Percentiles rank a stretch among this genome's conserved stretches.
These are phyloP conservation scores for Sebastes fasciatus DNA, from an alignment of 2,113 vertebrate genomes.

Conservation along the genomic window DNA sequence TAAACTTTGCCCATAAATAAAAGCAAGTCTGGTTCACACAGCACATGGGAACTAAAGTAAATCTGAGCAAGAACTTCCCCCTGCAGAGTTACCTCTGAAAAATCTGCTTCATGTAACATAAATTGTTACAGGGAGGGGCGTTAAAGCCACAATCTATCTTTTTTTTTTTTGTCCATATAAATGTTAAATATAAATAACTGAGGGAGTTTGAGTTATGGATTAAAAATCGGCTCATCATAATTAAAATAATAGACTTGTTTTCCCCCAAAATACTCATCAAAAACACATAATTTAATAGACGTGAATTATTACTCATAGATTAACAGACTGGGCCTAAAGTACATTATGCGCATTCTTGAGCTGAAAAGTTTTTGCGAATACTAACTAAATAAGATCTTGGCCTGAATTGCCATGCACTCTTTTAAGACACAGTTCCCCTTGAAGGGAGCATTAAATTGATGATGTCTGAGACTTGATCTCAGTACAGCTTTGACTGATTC, in stretches of 20 bases:
- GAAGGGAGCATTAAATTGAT: conserved; percentile 54
- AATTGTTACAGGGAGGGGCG: conserved; percentile 47
- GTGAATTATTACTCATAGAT: not conserved
- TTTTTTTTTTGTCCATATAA: not conserved
- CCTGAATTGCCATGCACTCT: conserved; percentile 41
- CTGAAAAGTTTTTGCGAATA: conserved; percentile 36
- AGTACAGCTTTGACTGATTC: conserved; percentile 57
- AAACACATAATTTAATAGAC: not conserved
- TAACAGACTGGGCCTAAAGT: not conserved
- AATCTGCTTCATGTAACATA: conserved; percentile 56
- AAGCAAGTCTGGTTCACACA: conserved; percentile 26
- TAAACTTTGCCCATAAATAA: conserved; percentile 69
- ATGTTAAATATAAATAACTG: conserved; percentile 36
- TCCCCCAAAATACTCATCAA: not conserved
- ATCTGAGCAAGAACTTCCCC: conserved; percentile 49
- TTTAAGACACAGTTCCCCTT: conserved; percentile 39
- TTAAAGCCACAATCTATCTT: conserved; percentile 35
- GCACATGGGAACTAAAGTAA: conserved; percentile 52
- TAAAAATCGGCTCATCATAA: not conserved
- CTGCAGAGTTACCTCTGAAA: conserved; percentile 55
- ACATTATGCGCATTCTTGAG: not conserved
- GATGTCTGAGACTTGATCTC: conserved; percentile 60
- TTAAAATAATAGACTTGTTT: not conserved
- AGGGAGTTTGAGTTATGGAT: conserved; percentile 15
- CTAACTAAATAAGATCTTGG: conserved; percentile 44